These are phyloP conservation scores for Varecia variegata DNA, from an alignment of 2,797 vertebrate genomes.

Conservation along the genomic window DNA sequence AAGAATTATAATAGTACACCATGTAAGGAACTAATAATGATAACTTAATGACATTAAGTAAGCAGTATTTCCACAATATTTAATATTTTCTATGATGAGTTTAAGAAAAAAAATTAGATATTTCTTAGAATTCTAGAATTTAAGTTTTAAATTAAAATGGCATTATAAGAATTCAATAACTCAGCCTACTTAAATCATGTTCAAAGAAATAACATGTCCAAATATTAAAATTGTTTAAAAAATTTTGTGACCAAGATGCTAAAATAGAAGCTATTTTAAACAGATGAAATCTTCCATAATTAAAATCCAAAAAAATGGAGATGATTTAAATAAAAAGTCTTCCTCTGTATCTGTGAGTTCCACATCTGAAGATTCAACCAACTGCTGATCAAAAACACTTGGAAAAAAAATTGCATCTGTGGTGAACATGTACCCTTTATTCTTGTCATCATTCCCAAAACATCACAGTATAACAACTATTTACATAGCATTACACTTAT, in stretches of 20 bases:
- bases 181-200: constrained; percentile 14
- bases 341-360: neutral
- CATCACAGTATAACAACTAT: neutral
- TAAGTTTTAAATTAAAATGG: neutral
- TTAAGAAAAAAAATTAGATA: neutral
- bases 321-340: neutral
- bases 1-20: neutral
- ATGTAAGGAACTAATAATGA: neutral
- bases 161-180: neutral
- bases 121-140: constrained; percentile 40
- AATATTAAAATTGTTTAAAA: constrained; percentile 17
- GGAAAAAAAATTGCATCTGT: neutral
- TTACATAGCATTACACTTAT: neutral
- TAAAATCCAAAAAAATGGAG: neutral
- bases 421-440: neutral
- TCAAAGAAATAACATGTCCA: constrained; percentile 37
- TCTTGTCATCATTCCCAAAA: neutral
- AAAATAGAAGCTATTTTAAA: constrained; percentile 55
- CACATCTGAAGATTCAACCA: neutral
- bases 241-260: neutral
- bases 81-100: constrained; percentile 21
- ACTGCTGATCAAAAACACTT: neutral
- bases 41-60: neutral
- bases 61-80: neutral
- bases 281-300: neutral